Conservation (phyloP, 2,797 vertebrate genomes). For the Peromyscus attwateri region DNA sequence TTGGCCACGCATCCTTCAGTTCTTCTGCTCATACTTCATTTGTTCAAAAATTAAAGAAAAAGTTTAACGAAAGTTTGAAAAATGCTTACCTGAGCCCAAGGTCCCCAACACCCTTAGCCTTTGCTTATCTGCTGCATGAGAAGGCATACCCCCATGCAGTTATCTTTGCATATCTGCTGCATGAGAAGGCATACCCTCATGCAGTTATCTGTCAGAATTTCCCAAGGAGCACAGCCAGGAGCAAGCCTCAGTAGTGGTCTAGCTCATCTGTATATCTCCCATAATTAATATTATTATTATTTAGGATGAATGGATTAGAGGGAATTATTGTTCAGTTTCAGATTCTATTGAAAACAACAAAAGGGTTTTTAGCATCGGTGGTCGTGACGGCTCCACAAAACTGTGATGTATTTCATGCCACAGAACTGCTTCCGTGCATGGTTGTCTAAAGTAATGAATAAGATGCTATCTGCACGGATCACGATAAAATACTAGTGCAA, state of each 20-base stretch:
- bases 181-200: not conserved
- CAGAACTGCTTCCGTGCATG: not conserved
- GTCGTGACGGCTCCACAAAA: not conserved
- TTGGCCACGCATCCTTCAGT: not conserved
- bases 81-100: not conserved
- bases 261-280: not conserved
- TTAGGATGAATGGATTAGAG: not conserved
- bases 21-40: conserved; percentile 11
- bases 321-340: not conserved
- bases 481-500: conserved; percentile 6
- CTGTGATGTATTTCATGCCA: not conserved
- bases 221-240: not conserved
- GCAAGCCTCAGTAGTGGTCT: not conserved
- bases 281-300: not conserved
- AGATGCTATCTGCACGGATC: not conserved
- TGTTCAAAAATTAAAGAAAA: not conserved
- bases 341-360: not conserved
- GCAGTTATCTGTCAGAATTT: not conserved
- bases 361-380: not conserved
- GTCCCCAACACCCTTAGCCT: not conserved
- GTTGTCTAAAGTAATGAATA: not conserved
- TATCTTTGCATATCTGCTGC: not conserved
- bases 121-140: not conserved
- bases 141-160: not conserved
- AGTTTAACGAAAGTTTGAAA: not conserved